Conservation (phyloP, 2,797 vertebrate species). For the Neoniphon sammara region DNA sequence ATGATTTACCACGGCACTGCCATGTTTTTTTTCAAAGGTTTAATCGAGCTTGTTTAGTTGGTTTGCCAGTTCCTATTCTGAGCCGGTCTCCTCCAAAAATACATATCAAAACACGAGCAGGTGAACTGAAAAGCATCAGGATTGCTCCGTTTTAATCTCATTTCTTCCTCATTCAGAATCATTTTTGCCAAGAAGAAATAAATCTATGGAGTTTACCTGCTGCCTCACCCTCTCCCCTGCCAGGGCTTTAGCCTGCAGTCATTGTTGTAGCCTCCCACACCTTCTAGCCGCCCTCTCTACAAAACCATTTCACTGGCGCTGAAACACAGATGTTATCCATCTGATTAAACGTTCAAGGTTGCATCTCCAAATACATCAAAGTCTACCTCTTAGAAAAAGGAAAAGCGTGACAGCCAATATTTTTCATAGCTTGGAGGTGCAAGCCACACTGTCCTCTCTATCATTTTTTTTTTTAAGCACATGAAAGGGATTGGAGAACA, state of each 20-base stretch:
- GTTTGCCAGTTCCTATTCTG: constrained; percentile 10
- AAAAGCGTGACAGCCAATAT: constrained; percentile 63
- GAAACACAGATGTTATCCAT: constrained; percentile 81
- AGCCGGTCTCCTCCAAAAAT: constrained; percentile 5
- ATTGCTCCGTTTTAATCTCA: constrained; percentile 13
- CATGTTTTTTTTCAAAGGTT: neutral
- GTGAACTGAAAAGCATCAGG: neutral
- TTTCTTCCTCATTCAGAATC: constrained; percentile 35
- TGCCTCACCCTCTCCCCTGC: constrained; percentile 55
- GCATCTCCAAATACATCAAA: constrained; percentile 79
- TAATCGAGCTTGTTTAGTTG: constrained; percentile 4
- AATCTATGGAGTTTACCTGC: constrained; percentile 55
- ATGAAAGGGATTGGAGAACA: constrained; percentile 48
- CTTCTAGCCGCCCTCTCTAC: constrained; percentile 62
- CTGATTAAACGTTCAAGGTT: constrained; percentile 82
- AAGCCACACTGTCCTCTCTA: constrained; percentile 50
- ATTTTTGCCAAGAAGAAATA: constrained; percentile 48
- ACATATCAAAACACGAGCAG: constrained; percentile 4
- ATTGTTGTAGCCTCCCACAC: constrained; percentile 52
- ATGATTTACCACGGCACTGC: too few relatives aligned
- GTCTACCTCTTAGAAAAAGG: constrained; percentile 62
- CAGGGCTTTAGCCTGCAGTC: constrained; percentile 65
- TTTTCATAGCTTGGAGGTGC: constrained; percentile 63
- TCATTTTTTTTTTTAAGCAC: constrained; percentile 25
- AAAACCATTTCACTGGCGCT: constrained; percentile 72